Conservation (phyloP, 2,888 invertebrate species). For the Euplagia quadripunctaria region DNA sequence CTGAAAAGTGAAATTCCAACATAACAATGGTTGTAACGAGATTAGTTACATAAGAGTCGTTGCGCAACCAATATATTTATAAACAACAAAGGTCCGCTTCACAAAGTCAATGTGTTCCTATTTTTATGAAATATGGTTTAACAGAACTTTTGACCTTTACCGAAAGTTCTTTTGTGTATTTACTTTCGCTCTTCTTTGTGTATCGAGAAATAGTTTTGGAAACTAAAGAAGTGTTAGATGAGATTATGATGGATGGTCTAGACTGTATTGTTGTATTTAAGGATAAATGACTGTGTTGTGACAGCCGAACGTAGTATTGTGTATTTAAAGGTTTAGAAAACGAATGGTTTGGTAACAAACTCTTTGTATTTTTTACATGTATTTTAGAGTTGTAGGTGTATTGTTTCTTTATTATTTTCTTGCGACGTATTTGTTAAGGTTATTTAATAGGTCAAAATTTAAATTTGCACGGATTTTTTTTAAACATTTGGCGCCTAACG, state of each 20-base stretch:
- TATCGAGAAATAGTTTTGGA: conserved; percentile 58
- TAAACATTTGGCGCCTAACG: too few relatives aligned
- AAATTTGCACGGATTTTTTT: too few relatives aligned
- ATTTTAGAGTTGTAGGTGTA: not conserved
- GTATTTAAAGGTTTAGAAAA: not conserved
- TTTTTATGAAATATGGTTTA: conserved; percentile 65
- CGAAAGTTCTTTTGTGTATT: conserved; percentile 55
- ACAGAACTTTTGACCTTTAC: conserved; percentile 63
- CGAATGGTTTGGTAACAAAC: not conserved
- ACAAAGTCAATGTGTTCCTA: conserved; percentile 62
- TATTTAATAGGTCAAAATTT: too few relatives aligned
- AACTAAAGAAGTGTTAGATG: conserved; percentile 26
- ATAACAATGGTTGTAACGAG: conserved; percentile 43
- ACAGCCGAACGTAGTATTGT: conserved; percentile 4
- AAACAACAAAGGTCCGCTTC: conserved; percentile 49
- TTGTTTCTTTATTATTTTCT: not conserved
- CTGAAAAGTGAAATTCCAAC: conserved; percentile 30
- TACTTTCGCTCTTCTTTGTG: conserved; percentile 70
- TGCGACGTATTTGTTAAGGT: not conserved
- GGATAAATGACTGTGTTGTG: conserved; percentile 15
- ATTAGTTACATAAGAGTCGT: conserved; percentile 44
- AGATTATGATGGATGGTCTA: conserved; percentile 34
- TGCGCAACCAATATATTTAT: conserved; percentile 60
- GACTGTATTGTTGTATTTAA: conserved; percentile 7
- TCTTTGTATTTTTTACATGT: not conserved